Conservation (phyloP, 2,113 vertebrate genomes). For the Lepisosteus osseus region DNA sequence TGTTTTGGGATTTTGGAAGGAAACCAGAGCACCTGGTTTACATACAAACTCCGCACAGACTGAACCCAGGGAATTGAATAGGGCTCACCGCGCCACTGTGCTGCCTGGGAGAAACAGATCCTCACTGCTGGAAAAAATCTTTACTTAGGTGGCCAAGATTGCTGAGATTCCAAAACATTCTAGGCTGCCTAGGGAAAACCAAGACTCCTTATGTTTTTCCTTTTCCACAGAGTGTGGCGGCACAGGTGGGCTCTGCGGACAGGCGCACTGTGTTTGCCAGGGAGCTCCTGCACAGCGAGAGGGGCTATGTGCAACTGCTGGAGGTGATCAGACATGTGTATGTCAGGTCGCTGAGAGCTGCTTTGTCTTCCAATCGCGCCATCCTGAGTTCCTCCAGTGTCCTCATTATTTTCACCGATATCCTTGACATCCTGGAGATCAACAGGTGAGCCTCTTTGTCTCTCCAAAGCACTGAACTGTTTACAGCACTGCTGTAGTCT, state of each 20-base stretch:
- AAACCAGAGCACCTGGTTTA: too few species aligned
- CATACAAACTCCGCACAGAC: too few species aligned
- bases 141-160: too few species aligned
- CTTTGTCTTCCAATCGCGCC: slow-evolving; percentile 72
- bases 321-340: slow-evolving; percentile 60
- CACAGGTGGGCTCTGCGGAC: slow-evolving; percentile 28
- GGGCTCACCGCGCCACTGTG: too few species aligned
- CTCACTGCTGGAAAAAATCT: too few species aligned
- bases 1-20: too few species aligned
- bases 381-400: slow-evolving; percentile 65
- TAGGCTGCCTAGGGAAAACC: too few species aligned
- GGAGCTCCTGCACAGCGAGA: slow-evolving; percentile 71
- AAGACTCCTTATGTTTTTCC: background rate
- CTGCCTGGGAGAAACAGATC: too few species aligned
- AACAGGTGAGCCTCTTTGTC: slow-evolving; percentile 53
- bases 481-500: too few species aligned
- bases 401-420: slow-evolving; percentile 65
- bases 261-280: slow-evolving; percentile 43
- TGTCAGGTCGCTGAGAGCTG: slow-evolving; percentile 63
- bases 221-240: background rate
- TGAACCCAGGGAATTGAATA: too few species aligned
- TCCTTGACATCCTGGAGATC: slow-evolving; percentile 57
- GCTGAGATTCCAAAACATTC: too few species aligned
- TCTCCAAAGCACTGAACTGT: too few species aligned
- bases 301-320: slow-evolving; percentile 57